A percentile compares a stretch with the other conserved stretches of the same genome.
These are phyloP conservation scores for Channa striata DNA, from an alignment of 2,797 vertebrate genomes.

Conservation along the genomic window DNA sequence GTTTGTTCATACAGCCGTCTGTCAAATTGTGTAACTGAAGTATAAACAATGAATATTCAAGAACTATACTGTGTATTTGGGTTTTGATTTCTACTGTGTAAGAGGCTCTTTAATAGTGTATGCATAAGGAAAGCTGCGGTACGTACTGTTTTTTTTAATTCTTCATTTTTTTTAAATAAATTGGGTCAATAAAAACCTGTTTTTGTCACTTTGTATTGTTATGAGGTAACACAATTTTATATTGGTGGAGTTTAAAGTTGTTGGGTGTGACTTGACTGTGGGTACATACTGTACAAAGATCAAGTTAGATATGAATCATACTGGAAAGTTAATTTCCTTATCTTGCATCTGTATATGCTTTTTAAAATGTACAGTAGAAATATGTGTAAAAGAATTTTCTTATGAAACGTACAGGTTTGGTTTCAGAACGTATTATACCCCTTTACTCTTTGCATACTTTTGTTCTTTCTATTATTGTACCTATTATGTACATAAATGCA, in stretches of 20 bases:
- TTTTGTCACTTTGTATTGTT: slow-evolving; percentile 50
- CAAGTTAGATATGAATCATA: not conserved
- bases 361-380: not conserved
- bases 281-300: not conserved
- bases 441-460: not conserved
- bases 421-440: not conserved
- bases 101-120: slow-evolving; percentile 81
- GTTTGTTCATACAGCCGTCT: slow-evolving; percentile 52
- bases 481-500: not conserved
- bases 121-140: slow-evolving; percentile 83
- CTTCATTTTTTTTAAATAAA: slow-evolving; percentile 83
- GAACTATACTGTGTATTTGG: slow-evolving; percentile 88
- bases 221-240: not conserved
- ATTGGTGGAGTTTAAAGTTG: not conserved
- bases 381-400: not conserved
- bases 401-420: not conserved
- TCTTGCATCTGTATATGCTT: not conserved
- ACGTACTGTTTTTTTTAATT: slow-evolving; percentile 79
- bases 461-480: not conserved
- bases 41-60: slow-evolving; percentile 81
- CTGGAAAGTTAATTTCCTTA: not conserved
- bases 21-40: slow-evolving; percentile 57
- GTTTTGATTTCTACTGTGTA: slow-evolving; percentile 82
- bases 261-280: not conserved
- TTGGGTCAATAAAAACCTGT: slow-evolving; percentile 65